These are phyloP conservation scores for Drosophila greeni DNA, from an alignment of 2,888 invertebrate genomes.

Conservation along the genomic window DNA sequence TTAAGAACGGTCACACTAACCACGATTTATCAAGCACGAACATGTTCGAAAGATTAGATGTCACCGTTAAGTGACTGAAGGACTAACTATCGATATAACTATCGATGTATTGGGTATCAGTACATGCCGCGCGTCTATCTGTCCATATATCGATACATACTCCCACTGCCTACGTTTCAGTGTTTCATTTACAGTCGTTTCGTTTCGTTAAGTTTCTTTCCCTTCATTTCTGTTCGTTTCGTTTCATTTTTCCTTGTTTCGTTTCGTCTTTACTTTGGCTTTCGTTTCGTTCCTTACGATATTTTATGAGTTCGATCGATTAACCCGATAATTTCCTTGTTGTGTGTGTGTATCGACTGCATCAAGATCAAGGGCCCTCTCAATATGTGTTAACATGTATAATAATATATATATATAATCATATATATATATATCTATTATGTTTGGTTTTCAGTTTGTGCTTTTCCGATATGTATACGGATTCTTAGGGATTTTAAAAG, in stretches of 20 bases:
- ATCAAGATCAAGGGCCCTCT: constrained; percentile 79
- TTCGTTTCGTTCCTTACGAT: constrained; percentile 1
- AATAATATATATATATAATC: constrained; percentile 16
- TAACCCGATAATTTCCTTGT: constrained; percentile 28
- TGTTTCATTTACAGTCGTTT: constrained; percentile 33
- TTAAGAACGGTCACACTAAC: not conserved
- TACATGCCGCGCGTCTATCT: constrained; percentile 19
- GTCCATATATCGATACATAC: constrained; percentile 35
- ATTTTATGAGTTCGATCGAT: constrained; percentile 11
- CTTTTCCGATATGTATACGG: constrained; percentile 21
- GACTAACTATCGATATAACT: not conserved
- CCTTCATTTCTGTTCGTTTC: constrained; percentile 24
- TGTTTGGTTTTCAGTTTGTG: constrained; percentile 37
- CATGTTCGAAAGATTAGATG: not conserved
- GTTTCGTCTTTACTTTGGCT: constrained; percentile 8
- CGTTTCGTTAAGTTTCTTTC: constrained; percentile 11
- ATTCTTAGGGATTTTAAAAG: not conserved
- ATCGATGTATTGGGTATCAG: not conserved
- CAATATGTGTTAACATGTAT: constrained; percentile 60
- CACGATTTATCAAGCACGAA: not conserved
- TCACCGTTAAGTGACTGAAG: not conserved
- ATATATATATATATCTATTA: constrained; percentile 15
- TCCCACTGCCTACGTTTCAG: constrained; percentile 28
- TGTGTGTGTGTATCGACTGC: constrained; percentile 42
- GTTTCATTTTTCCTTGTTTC: constrained; percentile 1